Base-by-base conservation (phyloP, 2,797 vertebrate species). In the Psittacula derbiana region DNA sequence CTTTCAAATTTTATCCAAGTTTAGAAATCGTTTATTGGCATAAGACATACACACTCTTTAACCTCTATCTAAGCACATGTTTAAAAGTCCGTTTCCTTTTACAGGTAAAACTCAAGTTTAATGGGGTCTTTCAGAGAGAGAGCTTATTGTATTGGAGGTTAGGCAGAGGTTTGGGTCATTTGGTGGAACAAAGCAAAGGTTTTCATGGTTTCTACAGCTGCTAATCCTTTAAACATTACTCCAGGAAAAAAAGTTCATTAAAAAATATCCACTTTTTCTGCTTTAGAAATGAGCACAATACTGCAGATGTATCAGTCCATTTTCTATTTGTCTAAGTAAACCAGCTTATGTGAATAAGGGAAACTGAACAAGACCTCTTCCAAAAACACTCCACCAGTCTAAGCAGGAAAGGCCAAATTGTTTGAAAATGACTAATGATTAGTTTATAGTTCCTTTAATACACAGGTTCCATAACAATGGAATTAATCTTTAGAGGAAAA, bases 401-500 rank as follows among this genome's bases (percentile, higher is more conserved):
- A 95, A 97, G 93, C 95, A 91, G 91, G 92, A 96, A 97, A 98
- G 97, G 97, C 97, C 98, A 97, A 96, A 96, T 91, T 96, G 97
- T 97, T 97, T 95, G 96, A 97, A 97, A 97, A 97, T 95, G 92
- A 97, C 96, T 97, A 97, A 98, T 99, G 99, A 99, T 99, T 99
- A 99, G 99, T 99, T 99, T 99, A 99, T 97, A 96, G 98, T 98
- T 98, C 98, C 98, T 98, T 98, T 98, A 98, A 98, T 98, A 98
- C 98, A 98, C 98, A 98, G 98, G 98, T 99, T 99, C 98, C 98
- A 97, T 98, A 99, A 99, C 99, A 99, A 99, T 99, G 98, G 98
- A 98, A 99, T 99, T 98, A 99, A 99, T 99, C 98, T 98, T 98
- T 97, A 98, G 98, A 98, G 97, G 97, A 97, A 97, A 98, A 97